Percentiles rank a stretch among this genome's conserved stretches.
Conservation (phyloP, 2,888 invertebrate genomes). For the Ecdyonurus torrentis region DNA sequence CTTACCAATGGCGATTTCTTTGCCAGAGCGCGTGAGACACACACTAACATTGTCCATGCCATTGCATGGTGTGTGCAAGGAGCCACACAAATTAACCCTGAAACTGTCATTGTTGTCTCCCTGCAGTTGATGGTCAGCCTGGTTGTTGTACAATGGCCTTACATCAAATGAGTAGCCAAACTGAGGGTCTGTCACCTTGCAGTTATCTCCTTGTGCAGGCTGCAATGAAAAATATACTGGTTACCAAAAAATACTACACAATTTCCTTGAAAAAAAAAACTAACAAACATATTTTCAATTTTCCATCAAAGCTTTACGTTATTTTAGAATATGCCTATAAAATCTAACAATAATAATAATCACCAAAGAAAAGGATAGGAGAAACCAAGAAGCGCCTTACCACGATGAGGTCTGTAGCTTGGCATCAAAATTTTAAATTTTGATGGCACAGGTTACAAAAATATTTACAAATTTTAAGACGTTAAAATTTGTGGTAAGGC, state of each 20-base stretch:
- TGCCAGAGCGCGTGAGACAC: slow-evolving; percentile 1
- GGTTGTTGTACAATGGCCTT: neutral
- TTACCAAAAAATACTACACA: neutral
- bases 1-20: neutral
- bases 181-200: neutral
- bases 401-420: too few species aligned
- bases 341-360: too few species aligned
- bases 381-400: too few species aligned
- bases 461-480: too few species aligned
- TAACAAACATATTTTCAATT: too few species aligned
- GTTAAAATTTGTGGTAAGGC: too few species aligned
- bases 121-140: neutral
- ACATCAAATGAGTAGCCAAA: neutral
- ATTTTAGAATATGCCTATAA: too few species aligned
- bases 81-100: slow-evolving; percentile 2
- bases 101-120: neutral
- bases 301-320: too few species aligned
- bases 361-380: too few species aligned
- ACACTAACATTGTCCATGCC: neutral
- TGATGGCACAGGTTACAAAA: too few species aligned
- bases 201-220: neutral
- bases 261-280: too few species aligned
- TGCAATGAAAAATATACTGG: neutral
- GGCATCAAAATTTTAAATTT: too few species aligned
- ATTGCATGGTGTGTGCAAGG: slow-evolving; percentile 1